Evolutionary conservation across 2,797 vertebrate species (phyloP).

Genomic region (Acanthornis magna): DNA sequence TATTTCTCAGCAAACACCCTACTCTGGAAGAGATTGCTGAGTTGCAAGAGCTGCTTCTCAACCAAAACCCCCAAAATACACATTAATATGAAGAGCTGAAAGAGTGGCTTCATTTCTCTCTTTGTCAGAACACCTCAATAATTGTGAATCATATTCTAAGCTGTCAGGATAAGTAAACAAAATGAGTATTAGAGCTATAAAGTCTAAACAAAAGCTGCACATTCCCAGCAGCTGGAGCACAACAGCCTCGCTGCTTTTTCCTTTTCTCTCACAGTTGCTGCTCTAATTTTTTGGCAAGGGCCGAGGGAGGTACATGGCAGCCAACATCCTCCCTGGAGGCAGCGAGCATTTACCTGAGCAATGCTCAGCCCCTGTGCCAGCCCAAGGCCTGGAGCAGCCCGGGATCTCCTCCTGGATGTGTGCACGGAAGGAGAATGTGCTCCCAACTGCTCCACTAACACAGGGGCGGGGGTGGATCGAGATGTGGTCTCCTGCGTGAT

Average conservation of each 20-base stretch:
- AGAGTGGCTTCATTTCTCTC: neutral
- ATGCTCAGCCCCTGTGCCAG: neutral
- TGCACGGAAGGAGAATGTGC: neutral
- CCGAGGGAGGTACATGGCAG: neutral
- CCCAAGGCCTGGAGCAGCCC: neutral
- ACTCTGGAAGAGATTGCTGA: neutral
- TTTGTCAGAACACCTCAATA: neutral
- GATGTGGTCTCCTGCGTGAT: too few relatives aligned
- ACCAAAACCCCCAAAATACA: neutral
- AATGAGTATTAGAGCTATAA: neutral
- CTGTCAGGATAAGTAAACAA: neutral
- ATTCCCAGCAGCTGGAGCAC: neutral
- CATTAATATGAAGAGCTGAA: neutral
- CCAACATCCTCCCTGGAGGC: neutral
- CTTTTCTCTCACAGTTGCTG: neutral
- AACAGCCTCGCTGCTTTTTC: neutral
- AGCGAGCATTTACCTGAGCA: constrained; percentile 7
- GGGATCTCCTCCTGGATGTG: neutral
- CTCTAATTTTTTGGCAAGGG: neutral
- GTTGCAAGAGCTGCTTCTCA: neutral
- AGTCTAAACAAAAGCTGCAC: neutral
- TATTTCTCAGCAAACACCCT: constrained; percentile 6
- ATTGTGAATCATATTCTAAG: neutral
- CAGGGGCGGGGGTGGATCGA: too few relatives aligned
- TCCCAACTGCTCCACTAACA: neutral